Base-by-base conservation (phyloP, 2,888 invertebrate species). In the Galerucella calmariensis region DNA sequence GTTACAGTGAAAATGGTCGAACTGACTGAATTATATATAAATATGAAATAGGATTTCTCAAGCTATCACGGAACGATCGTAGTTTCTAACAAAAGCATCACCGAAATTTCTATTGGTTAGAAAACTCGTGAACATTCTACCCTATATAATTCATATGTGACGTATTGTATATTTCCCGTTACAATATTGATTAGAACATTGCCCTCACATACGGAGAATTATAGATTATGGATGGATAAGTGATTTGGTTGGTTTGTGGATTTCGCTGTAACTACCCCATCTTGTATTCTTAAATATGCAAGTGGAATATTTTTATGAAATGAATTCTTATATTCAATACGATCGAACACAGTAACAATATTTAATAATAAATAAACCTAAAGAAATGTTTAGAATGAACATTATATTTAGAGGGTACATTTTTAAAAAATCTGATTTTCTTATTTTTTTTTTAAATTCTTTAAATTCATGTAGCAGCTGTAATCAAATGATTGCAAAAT, bases 141-240 rank as follows among this genome's bases (percentile, higher is more conserved):
- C 66, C 72, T 72, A 72, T 58, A 71, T 72, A 48, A 72, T 72
- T 72, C 66, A 46, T 72, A 72, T 66, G 66, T 59, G 46, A 51
- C 66, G 66, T 59, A 72, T 72, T 67, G 65, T 70, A 70, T 63
- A 63, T 70, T 63, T 53, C 51, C 35, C 51, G 65, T 63, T 24
- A 66, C 71, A 58, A 6, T 72, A 72, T 66, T 41, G 72, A 72
- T 72, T 72, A 66, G 72, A 66, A 27, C 72, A 72, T 59, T 72
- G 72, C 72, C 72, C 72, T 46, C 27, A 35, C 14, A 27, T 44
- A 44, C 44, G 20, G 67, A 72, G 59, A 72, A 66, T 24, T 35
- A 53, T 63, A 61, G 46, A 69, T 69, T 69, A 69, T 69, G 24
- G 48, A 69, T 69, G 24, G 48, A 69, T 16, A 61, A 62, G 14